Conservation (phyloP, 2,888 invertebrate species). For the Criorhina ranunculi region DNA sequence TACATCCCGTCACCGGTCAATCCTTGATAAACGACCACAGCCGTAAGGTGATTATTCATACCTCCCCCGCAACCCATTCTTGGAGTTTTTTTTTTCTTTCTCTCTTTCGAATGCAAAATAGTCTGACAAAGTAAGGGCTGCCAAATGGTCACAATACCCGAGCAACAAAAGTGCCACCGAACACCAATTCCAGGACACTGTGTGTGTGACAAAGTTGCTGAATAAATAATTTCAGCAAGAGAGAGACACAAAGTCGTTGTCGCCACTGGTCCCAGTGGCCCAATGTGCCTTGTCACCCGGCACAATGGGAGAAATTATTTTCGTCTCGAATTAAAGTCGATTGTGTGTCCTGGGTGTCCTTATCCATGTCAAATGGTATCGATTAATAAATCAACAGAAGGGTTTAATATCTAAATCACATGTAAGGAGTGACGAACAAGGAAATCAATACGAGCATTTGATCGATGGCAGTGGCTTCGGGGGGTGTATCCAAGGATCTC, state of each 20-base stretch:
- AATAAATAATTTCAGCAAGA: slow-evolving; percentile 58
- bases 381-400: slow-evolving; percentile 75
- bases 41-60: not conserved
- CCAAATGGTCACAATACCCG: slow-evolving; percentile 11
- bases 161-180: slow-evolving; percentile 12
- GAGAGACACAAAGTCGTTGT: slow-evolving; percentile 42
- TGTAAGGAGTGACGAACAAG: slow-evolving; percentile 64
- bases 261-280: slow-evolving; percentile 43
- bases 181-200: slow-evolving; percentile 33
- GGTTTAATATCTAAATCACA: slow-evolving; percentile 74
- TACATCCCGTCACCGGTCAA: not conserved
- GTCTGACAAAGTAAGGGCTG: not conserved
- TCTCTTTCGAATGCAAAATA: not conserved
- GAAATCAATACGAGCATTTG: slow-evolving; percentile 70
- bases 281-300: slow-evolving; percentile 26
- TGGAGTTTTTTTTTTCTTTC: not conserved
- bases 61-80: not conserved
- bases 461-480: slow-evolving; percentile 63
- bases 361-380: slow-evolving; percentile 71
- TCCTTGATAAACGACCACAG: not conserved
- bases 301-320: slow-evolving; percentile 19
- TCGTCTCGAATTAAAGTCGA: slow-evolving; percentile 13
- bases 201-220: slow-evolving; percentile 29
- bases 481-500: slow-evolving; percentile 61
- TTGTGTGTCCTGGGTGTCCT: slow-evolving; percentile 31